phyloP scores from a whole-genome alignment of 1,140 invertebrate species.

The Heliconius himera region DNA sequence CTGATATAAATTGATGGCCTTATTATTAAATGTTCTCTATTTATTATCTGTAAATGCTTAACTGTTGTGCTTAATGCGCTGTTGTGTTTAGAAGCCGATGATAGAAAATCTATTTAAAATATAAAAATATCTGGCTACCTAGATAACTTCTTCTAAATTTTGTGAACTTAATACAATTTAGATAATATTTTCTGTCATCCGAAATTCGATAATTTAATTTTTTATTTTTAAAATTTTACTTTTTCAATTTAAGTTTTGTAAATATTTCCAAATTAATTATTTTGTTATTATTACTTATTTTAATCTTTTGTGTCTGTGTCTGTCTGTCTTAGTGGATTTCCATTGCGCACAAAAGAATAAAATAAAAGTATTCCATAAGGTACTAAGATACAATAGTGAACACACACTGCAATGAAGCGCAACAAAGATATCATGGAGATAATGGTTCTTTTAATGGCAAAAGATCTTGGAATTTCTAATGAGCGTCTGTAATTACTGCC shows the following conservation, averaged over 20 bases:
- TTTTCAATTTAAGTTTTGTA: too few relatives aligned
- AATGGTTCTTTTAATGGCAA: conserved; percentile 21
- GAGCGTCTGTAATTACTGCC: conserved; percentile 27
- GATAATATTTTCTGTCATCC: too few relatives aligned
- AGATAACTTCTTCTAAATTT: too few relatives aligned
- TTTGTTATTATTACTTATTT: too few relatives aligned
- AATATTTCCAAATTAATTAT: too few relatives aligned
- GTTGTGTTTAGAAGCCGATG: neutral
- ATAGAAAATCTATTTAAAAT: neutral
- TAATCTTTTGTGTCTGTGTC: too few relatives aligned
- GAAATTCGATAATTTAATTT: too few relatives aligned
- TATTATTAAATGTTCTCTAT: neutral
- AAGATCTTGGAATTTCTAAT: conserved; percentile 17
- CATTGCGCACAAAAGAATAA: too few relatives aligned
- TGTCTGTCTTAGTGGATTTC: too few relatives aligned
- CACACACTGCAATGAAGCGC: neutral
- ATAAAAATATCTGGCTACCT: too few relatives aligned
- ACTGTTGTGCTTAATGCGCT: neutral
- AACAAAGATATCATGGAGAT: conserved; percentile 15
- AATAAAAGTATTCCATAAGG: neutral
- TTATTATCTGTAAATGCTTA: neutral
- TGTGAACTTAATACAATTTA: too few relatives aligned
- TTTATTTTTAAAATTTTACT: too few relatives aligned
- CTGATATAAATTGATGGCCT: neutral
- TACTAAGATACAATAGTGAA: neutral